A percentile compares a stretch with the other conserved stretches of the same genome.
Evolutionary conservation across 2,888 invertebrate species (phyloP).

Genomic region (Watsonalla cultraria): DNA sequence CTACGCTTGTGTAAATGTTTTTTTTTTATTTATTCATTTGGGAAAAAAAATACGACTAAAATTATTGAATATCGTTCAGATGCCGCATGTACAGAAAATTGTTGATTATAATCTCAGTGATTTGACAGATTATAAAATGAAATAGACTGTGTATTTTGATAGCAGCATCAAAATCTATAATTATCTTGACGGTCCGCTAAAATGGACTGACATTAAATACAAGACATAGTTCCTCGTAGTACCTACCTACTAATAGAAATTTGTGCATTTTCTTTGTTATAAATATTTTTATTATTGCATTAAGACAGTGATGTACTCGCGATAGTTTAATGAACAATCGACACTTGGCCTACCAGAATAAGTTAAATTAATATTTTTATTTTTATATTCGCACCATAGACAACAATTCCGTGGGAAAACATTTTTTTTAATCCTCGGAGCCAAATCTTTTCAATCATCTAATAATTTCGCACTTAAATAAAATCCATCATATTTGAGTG

Average conservation of each 20-base stretch:
- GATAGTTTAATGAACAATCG: slow-evolving; percentile 43
- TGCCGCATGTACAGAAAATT: slow-evolving; percentile 32
- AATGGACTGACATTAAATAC: slow-evolving; percentile 50
- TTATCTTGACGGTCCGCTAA: slow-evolving; percentile 40
- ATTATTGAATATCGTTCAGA: slow-evolving; percentile 15
- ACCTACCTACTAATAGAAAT: slow-evolving; percentile 78
- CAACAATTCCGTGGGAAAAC: background rate
- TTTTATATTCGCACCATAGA: background rate
- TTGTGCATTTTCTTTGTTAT: slow-evolving; percentile 73
- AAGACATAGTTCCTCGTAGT: slow-evolving; percentile 78
- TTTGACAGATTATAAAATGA: slow-evolving; percentile 45
- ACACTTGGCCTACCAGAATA: slow-evolving; percentile 32
- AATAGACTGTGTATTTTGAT: slow-evolving; percentile 71
- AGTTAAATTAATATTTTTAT: slow-evolving; percentile 19
- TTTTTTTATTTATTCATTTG: slow-evolving; percentile 41
- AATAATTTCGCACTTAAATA: too few species aligned
- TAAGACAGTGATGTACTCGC: slow-evolving; percentile 71
- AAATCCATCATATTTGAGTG: too few species aligned
- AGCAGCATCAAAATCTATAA: slow-evolving; percentile 67
- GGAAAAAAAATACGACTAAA: slow-evolving; percentile 25
- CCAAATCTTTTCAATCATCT: too few species aligned
- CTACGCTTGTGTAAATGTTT: slow-evolving; percentile 36
- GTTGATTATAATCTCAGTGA: slow-evolving; percentile 56
- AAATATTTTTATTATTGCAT: slow-evolving; percentile 59
- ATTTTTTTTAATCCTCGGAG: too few species aligned